phyloP scores from a whole-genome alignment of 2,113 vertebrate species.

The Halcyon senegalensis region DNA sequence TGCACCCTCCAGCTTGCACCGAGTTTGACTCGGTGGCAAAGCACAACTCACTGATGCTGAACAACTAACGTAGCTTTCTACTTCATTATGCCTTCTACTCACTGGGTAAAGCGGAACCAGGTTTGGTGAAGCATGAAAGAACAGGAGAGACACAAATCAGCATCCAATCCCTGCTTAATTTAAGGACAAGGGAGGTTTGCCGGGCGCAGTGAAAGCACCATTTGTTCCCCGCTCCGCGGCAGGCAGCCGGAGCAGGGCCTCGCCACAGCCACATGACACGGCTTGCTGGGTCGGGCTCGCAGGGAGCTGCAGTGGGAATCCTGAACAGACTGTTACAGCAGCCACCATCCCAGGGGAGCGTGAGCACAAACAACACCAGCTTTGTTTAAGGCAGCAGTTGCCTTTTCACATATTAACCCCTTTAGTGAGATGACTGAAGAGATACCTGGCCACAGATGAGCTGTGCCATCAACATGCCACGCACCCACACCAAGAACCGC shows the following conservation, averaged over 20 bases:
- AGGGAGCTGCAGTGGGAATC: not conserved
- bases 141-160: not conserved
- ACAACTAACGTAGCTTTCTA: not conserved
- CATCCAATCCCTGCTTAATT: not conserved
- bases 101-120: not conserved
- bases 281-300: not conserved
- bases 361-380: not conserved
- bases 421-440: not conserved
- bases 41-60: not conserved
- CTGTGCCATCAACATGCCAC: not conserved
- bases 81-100: not conserved
- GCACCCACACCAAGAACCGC: not conserved
- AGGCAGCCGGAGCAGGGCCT: not conserved
- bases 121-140: constrained; percentile 9
- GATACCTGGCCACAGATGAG: not conserved
- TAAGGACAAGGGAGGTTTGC: not conserved
- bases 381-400: not conserved
- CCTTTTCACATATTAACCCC: not conserved
- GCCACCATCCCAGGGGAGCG: not conserved
- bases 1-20: not conserved
- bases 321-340: not conserved
- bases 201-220: not conserved
- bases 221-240: not conserved
- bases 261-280: not conserved
- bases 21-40: not conserved